Evolutionary conservation across 1,140 invertebrate species (phyloP), one percentile per base, ranked within the genome.

Genomic region (Vollenhovia emeryi): DNA sequence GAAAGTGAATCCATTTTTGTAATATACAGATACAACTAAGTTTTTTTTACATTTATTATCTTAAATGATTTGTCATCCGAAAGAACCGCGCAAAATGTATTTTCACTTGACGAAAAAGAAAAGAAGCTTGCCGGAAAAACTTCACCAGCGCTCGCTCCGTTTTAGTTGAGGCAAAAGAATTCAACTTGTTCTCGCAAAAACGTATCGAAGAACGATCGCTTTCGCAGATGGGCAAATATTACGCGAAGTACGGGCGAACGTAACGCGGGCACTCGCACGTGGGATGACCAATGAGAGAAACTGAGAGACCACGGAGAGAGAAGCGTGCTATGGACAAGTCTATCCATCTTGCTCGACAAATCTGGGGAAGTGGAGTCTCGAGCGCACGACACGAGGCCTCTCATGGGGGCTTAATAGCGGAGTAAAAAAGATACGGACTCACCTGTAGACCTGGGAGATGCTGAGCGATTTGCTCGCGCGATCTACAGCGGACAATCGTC

Each of bases 281-380:
- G 9, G 27, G 18, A 62, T 48, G 84, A 57, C 40, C 69, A 59
- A 80, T 59, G 36, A 57, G 21, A 45, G 27, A 21, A 18, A 24
- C 13, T 24, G 6, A 76, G 6, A 76, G 43, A 50, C 27, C 24
- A 36, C 2, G 45, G n/a, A 6, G 78, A 52, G 75, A 84, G 86
- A 85, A 82, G 62, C 83, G 71, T 85, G 40, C 64, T 73, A 43
- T 57, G 85, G 73, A 91, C 59, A 86, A 91, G 78, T 90, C 83
- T 90, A 91, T 89, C 85, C 45, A 62, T 89, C 86, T 84, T 78
- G 55, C 73, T 64, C 36, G 87, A 87, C 85, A 86, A 91, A 90
- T 82, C 80, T 84, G 76, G 79, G 71, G 64, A 84, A 75, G 55
- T 66, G 74, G 52, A 60, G 60, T 84, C 74, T 59, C 76, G 60